These are phyloP conservation scores for Oscheius sp. DNA, from an alignment of 2,888 invertebrate genomes.

Conservation along the genomic window DNA sequence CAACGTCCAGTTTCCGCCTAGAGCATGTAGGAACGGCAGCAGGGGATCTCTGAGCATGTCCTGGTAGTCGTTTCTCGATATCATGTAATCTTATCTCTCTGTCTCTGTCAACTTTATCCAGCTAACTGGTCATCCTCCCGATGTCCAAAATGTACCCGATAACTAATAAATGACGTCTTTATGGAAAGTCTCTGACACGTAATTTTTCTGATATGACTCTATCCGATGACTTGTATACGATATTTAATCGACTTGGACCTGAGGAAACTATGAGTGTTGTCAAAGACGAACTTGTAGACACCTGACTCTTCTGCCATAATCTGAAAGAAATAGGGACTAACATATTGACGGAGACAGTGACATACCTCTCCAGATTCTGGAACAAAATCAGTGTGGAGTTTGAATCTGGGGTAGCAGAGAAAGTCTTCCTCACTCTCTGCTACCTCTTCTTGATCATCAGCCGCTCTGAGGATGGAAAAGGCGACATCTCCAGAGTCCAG, in stretches of 20 bases:
- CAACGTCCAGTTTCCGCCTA: too few species aligned
- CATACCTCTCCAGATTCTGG: slow-evolving; percentile 62
- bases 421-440: slow-evolving; percentile 59
- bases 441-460: slow-evolving; percentile 39
- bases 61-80: slow-evolving; percentile 28
- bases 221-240: slow-evolving; percentile 15
- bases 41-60: too few species aligned
- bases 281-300: slow-evolving; percentile 65
- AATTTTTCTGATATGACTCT: not conserved
- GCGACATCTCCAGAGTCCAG: slow-evolving; percentile 52
- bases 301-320: slow-evolving; percentile 56
- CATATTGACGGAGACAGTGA: too few species aligned
- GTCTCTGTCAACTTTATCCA: not conserved
- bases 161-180: not conserved
- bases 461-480: slow-evolving; percentile 50
- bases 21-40: too few species aligned
- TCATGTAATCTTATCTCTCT: slow-evolving; percentile 1
- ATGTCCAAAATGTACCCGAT: not conserved
- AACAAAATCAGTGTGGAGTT: slow-evolving; percentile 63
- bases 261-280: slow-evolving; percentile 61
- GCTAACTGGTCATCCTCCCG: not conserved
- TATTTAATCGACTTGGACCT: slow-evolving; percentile 53
- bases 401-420: slow-evolving; percentile 61
- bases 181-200: not conserved
- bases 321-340: slow-evolving; percentile 25